Evolutionary conservation across 92 coral and sea anemone genomes (phyloP).

Genomic region (Montipora capitata): DNA sequence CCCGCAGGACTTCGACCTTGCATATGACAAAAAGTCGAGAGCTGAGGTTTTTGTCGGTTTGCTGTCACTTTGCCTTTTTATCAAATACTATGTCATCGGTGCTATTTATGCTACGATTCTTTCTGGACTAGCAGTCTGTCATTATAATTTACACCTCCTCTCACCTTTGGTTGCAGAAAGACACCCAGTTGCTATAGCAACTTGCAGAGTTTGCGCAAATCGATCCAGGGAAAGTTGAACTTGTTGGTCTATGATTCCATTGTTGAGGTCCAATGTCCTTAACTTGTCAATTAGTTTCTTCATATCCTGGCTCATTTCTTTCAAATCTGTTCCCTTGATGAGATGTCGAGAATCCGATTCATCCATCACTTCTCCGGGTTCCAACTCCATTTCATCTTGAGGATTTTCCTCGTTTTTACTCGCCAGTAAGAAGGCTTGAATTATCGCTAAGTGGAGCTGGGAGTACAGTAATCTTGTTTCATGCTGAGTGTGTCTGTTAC

Average conservation of each 20-base stretch:
- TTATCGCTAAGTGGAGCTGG: conserved; percentile 92
- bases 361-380: conserved; percentile 98
- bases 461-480: conserved; percentile 81
- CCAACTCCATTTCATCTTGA: conserved; percentile 94
- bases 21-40: too few relatives aligned
- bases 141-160: conserved; percentile 13
- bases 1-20: too few relatives aligned
- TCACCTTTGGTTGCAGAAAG: conserved; percentile 88
- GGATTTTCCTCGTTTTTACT: conserved; percentile 84
- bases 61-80: too few relatives aligned
- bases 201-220: conserved; percentile 91
- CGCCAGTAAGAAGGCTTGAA: conserved; percentile 91
- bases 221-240: conserved; percentile 89
- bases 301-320: conserved; percentile 63
- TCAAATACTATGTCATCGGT: too few relatives aligned
- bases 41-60: too few relatives aligned
- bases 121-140: neutral
- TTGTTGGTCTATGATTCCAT: conserved; percentile 51
- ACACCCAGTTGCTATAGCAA: conserved; percentile 95
- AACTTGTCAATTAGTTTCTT: conserved; percentile 57
- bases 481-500: neutral
- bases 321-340: conserved; percentile 82
- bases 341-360: conserved; percentile 81
- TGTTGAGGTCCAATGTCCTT: conserved; percentile 23
- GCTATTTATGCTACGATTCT: too few relatives aligned